Conservation (phyloP, 2,797 vertebrate species). For the Peromyscus aztecus region DNA sequence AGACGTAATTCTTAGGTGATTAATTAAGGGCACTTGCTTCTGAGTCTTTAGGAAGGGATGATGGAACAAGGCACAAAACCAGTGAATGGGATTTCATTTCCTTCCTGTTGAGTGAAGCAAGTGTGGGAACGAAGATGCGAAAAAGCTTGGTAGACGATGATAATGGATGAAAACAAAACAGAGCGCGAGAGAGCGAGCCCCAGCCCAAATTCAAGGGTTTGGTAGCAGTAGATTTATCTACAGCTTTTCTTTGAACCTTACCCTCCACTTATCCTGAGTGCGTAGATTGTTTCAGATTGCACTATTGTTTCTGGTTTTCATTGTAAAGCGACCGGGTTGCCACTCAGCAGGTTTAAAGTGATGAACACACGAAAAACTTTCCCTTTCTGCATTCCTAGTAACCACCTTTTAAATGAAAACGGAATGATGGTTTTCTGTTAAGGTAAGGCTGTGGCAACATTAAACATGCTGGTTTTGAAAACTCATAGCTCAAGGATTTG, state of each 20-base stretch:
- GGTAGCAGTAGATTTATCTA: neutral
- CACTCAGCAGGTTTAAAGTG: constrained; percentile 76
- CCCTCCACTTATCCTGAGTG: neutral
- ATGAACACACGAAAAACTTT: constrained; percentile 73
- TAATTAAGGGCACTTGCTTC: constrained; percentile 1
- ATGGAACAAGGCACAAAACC: neutral
- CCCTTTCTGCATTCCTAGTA: constrained; percentile 65
- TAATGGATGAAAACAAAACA: neutral
- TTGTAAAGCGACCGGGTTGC: constrained; percentile 61
- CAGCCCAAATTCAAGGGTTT: neutral
- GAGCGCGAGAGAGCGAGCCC: neutral
- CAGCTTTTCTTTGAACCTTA: constrained; percentile 41
- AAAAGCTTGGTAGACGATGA: constrained; percentile 16
- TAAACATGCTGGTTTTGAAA: constrained; percentile 63
- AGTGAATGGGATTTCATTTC: neutral
- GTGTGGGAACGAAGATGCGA: neutral
- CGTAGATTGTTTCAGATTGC: constrained; percentile 61
- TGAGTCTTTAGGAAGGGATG: neutral
- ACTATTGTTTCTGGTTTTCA: constrained; percentile 64
- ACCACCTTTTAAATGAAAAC: constrained; percentile 78
- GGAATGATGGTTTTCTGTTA: constrained; percentile 61
- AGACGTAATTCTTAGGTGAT: constrained; percentile 1
- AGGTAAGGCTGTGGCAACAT: constrained; percentile 47
- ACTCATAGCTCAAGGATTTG: constrained; percentile 62
- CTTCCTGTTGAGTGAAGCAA: neutral